A percentile compares a stretch with the other conserved stretches of the same genome.
Evolutionary conservation across 2,888 invertebrate species (phyloP).

Genomic region (Drosophila atripex): DNA sequence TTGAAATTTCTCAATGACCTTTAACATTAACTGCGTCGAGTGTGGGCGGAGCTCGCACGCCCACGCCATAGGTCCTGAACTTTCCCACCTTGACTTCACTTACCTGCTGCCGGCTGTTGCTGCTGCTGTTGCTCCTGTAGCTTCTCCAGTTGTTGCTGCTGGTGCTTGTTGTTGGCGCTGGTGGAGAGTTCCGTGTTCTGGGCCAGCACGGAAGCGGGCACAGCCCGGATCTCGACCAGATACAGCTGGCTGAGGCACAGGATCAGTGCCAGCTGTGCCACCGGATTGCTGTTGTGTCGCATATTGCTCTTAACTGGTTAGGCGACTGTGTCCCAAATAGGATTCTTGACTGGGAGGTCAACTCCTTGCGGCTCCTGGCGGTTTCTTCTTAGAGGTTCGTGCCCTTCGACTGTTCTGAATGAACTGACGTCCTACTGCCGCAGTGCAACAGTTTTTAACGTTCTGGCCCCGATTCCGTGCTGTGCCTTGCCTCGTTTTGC

Average conservation of each 20-base stretch:
- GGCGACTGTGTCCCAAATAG: slow-evolving; percentile 20
- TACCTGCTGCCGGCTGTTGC: slow-evolving; percentile 69
- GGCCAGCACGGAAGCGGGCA: slow-evolving; percentile 83
- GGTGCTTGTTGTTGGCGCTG: slow-evolving; percentile 70
- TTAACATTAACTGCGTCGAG: slow-evolving; percentile 63
- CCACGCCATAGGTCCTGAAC: slow-evolving; percentile 47
- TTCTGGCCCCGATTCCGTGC: slow-evolving; percentile 74
- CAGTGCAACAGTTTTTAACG: slow-evolving; percentile 82
- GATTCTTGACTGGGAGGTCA: slow-evolving; percentile 23
- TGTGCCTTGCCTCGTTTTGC: slow-evolving; percentile 51
- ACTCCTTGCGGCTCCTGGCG: slow-evolving; percentile 27
- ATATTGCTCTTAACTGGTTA: slow-evolving; percentile 35
- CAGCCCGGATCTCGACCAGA: slow-evolving; percentile 67
- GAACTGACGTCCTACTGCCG: slow-evolving; percentile 73
- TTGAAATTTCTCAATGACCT: slow-evolving; percentile 74
- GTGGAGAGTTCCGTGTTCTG: slow-evolving; percentile 81
- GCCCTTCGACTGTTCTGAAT: slow-evolving; percentile 80
- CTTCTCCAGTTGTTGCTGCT: slow-evolving; percentile 46
- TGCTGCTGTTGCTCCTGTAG: slow-evolving; percentile 45
- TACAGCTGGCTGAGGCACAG: slow-evolving; percentile 41
- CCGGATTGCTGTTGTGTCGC: slow-evolving; percentile 41
- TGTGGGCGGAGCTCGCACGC: slow-evolving; percentile 39
- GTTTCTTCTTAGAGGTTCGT: slow-evolving; percentile 57
- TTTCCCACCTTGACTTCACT: slow-evolving; percentile 54
- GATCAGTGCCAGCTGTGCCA: slow-evolving; percentile 66